phyloP scores from a whole-genome alignment of 2,888 invertebrate genomes.

The Coelinius sp. region DNA sequence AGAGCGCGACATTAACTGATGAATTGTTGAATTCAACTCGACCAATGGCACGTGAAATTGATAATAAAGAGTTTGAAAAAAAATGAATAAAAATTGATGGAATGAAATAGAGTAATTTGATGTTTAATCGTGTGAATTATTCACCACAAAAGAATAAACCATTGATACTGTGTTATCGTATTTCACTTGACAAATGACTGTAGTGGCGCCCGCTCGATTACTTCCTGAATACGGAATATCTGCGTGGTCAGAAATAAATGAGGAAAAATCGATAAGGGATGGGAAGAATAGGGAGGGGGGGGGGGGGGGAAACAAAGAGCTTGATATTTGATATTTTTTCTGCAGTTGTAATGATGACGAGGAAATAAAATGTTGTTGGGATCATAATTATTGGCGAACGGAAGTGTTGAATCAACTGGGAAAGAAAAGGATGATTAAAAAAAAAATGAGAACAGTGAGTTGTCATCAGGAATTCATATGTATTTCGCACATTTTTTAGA shows the following conservation, averaged over 20 bases:
- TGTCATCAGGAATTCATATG: too few species aligned
- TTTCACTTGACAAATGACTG: conserved; percentile 19
- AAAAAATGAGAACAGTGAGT: too few species aligned
- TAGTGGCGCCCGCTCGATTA: conserved; percentile 20
- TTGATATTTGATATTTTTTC: background rate
- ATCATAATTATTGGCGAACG: conserved; percentile 2
- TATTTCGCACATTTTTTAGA: too few species aligned
- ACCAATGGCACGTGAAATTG: conserved; percentile 17
- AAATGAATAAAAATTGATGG: background rate
- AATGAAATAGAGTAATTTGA: background rate
- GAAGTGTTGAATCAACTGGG: conserved; percentile 10
- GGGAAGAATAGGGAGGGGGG: too few species aligned
- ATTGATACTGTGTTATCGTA: conserved; percentile 17
- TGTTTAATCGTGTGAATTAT: background rate
- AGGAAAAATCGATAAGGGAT: conserved; percentile 2
- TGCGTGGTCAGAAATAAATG: conserved; percentile 9
- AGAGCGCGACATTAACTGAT: background rate
- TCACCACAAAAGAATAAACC: background rate
- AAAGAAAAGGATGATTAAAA: background rate
- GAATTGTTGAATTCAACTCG: background rate
- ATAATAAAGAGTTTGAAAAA: background rate
- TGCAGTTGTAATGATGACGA: background rate
- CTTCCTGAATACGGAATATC: conserved; percentile 24
- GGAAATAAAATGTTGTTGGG: background rate
- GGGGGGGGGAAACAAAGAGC: background rate